A percentile compares a stretch with the other conserved stretches of the same genome.
Conservation (phyloP, 2,797 vertebrate genomes). For the Myotis daubentonii region DNA sequence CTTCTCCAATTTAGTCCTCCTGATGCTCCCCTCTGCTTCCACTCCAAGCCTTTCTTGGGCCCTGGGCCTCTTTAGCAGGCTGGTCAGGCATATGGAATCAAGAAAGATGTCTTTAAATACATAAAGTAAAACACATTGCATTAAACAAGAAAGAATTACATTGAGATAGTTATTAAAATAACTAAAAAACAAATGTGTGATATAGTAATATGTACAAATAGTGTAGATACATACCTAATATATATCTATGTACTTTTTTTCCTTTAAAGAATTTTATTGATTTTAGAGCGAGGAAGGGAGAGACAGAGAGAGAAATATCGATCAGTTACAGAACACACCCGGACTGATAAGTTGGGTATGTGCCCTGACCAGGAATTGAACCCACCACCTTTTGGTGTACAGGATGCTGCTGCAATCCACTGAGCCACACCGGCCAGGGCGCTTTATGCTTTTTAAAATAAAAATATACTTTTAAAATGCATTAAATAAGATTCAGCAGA, state of each 20-base stretch:
- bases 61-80: background rate
- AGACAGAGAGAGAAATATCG: background rate
- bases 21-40: background rate
- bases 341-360: background rate
- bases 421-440: background rate
- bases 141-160: constrained; percentile 7
- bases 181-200: background rate
- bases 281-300: background rate
- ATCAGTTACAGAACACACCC: background rate
- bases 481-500: background rate
- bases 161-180: constrained; percentile 21
- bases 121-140: background rate
- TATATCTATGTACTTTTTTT: background rate
- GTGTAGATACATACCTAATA: background rate
- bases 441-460: too few relatives aligned
- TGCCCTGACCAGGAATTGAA: background rate
- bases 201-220: background rate
- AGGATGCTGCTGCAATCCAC: background rate
- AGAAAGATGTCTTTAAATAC: constrained; percentile 5
- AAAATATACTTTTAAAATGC: background rate
- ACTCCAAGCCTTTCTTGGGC: background rate
- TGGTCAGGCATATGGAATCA: background rate
- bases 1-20: background rate
- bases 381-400: background rate
- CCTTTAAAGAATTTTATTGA: background rate